Conservation (phyloP, 1,140 invertebrate genomes). For the Ceratina calcarata region DNA sequence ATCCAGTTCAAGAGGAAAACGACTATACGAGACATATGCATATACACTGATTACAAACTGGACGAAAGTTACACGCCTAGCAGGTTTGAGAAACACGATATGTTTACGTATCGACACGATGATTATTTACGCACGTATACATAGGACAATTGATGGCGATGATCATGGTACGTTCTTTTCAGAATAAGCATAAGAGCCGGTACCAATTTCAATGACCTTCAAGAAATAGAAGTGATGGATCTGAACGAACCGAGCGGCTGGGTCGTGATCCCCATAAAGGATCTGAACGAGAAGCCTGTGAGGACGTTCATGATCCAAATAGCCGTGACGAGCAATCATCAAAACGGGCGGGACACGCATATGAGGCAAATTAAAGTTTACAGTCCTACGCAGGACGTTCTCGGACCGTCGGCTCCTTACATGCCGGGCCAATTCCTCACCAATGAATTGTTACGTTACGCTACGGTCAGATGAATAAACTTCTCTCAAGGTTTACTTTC, state of each 20-base stretch:
- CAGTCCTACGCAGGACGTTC: constrained; percentile 90
- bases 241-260: constrained; percentile 97
- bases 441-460: constrained; percentile 90
- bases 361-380: constrained; percentile 98
- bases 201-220: constrained; percentile 98
- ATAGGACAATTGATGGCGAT: too few relatives aligned
- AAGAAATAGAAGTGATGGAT: constrained; percentile 97
- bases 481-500: too few relatives aligned
- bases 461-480: constrained; percentile 85
- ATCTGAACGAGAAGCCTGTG: constrained; percentile 92
- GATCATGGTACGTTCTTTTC: constrained; percentile 21
- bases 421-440: constrained; percentile 90
- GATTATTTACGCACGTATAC: too few relatives aligned
- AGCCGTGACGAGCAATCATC: constrained; percentile 98
- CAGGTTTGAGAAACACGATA: constrained; percentile 78
- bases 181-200: constrained; percentile 97
- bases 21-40: constrained; percentile 96
- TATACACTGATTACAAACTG: constrained; percentile 98
- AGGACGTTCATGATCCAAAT: constrained; percentile 98
- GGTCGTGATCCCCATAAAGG: constrained; percentile 96
- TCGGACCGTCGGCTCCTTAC: constrained; percentile 86
- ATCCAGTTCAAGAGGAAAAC: constrained; percentile 98
- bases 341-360: constrained; percentile 98
- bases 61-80: constrained; percentile 99
- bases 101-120: too few relatives aligned